A percentile compares a stretch with the other conserved stretches of the same genome.
phyloP scores from a whole-genome alignment of 2,797 vertebrate genomes.

The Fistularia tabacaria region DNA sequence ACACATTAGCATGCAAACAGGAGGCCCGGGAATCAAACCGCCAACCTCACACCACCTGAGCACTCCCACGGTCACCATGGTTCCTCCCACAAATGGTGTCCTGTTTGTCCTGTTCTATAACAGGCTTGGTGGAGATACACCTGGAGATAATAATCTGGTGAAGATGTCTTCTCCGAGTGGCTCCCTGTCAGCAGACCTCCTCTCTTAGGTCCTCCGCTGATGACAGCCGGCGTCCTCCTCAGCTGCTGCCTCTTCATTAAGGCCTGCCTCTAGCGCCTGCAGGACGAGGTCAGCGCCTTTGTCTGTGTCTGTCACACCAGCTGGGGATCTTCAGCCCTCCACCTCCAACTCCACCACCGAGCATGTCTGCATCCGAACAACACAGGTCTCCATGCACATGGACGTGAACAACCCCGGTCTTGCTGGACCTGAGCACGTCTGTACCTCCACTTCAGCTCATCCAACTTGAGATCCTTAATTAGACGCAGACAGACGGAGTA shows the following conservation, averaged over 20 bases:
- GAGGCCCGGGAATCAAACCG: no score
- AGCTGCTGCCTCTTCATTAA: slow-evolving; percentile 65
- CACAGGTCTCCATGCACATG: no score
- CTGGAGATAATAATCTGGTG: slow-evolving; percentile 48
- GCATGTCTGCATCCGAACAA: not conserved
- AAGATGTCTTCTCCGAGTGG: slow-evolving; percentile 32
- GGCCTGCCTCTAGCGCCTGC: slow-evolving; percentile 35
- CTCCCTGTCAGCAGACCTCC: slow-evolving; percentile 46
- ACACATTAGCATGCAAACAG: no score
- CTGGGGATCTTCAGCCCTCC: slow-evolving; percentile 28
- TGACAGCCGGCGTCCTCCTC: slow-evolving; percentile 48
- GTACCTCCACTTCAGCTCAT: no score
- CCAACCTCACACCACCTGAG: no score
- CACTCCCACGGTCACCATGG: no score
- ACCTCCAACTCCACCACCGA: not conserved
- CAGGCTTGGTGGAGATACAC: slow-evolving; percentile 17
- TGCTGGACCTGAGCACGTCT: no score
- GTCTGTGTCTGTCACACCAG: slow-evolving; percentile 32
- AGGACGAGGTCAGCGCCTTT: slow-evolving; percentile 45
- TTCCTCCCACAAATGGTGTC: no score
- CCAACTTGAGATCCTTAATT: no score
- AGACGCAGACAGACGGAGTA: no score
- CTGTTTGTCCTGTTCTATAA: no score
- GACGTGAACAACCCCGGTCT: no score
- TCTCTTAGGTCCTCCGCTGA: slow-evolving; percentile 16